phyloP scores from a whole-genome alignment of 1,140 invertebrate genomes.

The Diplogasteroides magnus region DNA sequence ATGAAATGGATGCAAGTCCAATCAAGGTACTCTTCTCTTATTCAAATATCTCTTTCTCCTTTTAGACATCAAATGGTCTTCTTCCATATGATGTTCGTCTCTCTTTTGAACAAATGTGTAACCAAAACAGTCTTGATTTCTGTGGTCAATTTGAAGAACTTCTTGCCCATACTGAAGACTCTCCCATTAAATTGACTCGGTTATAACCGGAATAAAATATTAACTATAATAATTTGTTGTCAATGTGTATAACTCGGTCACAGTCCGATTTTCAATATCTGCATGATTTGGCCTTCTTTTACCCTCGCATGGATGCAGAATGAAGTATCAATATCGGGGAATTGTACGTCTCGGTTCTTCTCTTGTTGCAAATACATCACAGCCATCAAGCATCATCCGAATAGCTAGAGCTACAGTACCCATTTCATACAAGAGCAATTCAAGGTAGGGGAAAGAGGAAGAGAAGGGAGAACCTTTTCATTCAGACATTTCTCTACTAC shows the following conservation, averaged over 20 bases:
- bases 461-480: neutral
- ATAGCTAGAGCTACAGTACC: neutral
- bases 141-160: constrained; percentile 37
- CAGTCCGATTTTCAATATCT: no score
- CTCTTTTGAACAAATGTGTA: constrained; percentile 30
- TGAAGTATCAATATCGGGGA: no score
- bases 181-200: no score
- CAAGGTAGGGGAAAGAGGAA: neutral
- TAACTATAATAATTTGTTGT: no score
- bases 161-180: neutral
- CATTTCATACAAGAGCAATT: neutral
- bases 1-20: no score
- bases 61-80: constrained; percentile 26
- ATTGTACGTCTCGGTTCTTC: neutral
- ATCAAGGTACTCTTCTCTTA: no score
- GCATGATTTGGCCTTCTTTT: no score
- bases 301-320: no score
- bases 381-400: neutral
- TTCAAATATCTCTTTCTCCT: constrained; percentile 9
- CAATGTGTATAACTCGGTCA: no score
- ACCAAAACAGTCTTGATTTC: constrained; percentile 35
- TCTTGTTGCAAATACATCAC: neutral
- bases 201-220: no score
- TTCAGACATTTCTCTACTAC: neutral
- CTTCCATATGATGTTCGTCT: constrained; percentile 33